phyloP scores from a whole-genome alignment of 2,888 invertebrate species.

The Eristalinus aeneus region DNA sequence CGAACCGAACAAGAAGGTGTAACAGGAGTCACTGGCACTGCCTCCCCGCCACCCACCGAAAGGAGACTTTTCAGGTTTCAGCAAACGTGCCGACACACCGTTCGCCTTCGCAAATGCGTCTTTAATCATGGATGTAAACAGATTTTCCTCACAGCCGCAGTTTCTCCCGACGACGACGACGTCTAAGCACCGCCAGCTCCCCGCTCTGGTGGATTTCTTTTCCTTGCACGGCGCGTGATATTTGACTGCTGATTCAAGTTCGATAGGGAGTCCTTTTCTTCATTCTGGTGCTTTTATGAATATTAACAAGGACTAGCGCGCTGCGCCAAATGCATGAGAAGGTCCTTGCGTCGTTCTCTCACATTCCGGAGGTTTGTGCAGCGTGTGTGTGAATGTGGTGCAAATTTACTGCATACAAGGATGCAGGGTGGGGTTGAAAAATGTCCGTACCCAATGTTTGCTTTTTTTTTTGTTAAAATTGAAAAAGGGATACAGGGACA shows the following conservation, averaged over 20 bases:
- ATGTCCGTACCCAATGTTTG: constrained; percentile 6
- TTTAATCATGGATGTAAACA: constrained; percentile 71
- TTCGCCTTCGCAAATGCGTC: constrained; percentile 61
- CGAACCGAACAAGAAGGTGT: neutral
- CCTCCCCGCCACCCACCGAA: neutral
- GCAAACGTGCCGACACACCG: constrained; percentile 64
- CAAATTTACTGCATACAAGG: constrained; percentile 52
- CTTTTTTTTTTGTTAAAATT: constrained; percentile 38
- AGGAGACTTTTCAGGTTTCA: constrained; percentile 50
- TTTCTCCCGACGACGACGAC: constrained; percentile 3
- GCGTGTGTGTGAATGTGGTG: neutral
- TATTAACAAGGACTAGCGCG: constrained; percentile 54
- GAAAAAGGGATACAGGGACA: constrained; percentile 66
- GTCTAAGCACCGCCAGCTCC: neutral
- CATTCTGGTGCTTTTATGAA: constrained; percentile 64
- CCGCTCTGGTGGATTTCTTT: constrained; percentile 25
- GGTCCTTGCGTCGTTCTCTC: neutral
- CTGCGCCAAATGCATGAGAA: neutral
- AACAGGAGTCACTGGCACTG: neutral
- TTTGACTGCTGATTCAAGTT: constrained; percentile 70
- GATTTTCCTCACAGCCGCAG: constrained; percentile 68
- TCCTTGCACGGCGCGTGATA: constrained; percentile 51
- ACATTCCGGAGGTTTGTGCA: constrained; percentile 1
- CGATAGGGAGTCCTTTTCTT: constrained; percentile 53
- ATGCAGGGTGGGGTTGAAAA: neutral